Percentiles rank a stretch among this genome's conserved stretches.
Evolutionary conservation across 2,113 vertebrate genomes (phyloP).

Genomic region (Oreochromis aureus): DNA sequence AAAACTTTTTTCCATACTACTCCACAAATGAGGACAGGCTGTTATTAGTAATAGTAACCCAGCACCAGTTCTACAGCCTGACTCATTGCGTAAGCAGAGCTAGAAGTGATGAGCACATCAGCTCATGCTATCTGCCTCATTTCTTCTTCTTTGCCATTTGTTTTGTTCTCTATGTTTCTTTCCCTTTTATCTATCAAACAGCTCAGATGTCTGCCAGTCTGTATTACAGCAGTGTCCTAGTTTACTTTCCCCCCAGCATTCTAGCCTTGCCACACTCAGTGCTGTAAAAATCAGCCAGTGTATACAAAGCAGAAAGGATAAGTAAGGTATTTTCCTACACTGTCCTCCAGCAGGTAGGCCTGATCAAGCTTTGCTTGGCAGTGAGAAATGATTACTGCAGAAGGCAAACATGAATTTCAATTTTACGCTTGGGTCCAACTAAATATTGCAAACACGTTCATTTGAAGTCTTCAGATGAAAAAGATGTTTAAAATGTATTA

Average conservation of each 20-base stretch:
- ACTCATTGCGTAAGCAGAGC: constrained; percentile 16
- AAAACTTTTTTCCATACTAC: background rate
- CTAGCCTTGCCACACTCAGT: background rate
- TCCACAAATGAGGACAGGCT: background rate
- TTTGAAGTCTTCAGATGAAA: background rate
- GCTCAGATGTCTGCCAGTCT: background rate
- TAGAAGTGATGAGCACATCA: background rate
- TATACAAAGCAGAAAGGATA: background rate
- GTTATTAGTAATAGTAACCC: background rate
- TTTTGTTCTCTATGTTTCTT: background rate
- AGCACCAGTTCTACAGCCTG: background rate
- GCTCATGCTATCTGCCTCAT: background rate
- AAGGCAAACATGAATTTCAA: constrained; percentile 12
- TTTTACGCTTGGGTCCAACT: constrained; percentile 4
- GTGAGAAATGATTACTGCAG: background rate
- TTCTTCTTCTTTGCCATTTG: background rate
- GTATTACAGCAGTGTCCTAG: background rate
- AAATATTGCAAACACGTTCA: background rate
- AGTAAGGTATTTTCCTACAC: constrained; percentile 6
- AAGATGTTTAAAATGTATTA: background rate
- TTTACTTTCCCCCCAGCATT: background rate
- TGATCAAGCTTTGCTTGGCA: background rate
- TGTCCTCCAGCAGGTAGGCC: background rate
- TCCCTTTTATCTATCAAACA: background rate
- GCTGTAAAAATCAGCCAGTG: background rate